phyloP scores from a whole-genome alignment of 2,888 invertebrate species.

The Drosophila paramelanica region DNA sequence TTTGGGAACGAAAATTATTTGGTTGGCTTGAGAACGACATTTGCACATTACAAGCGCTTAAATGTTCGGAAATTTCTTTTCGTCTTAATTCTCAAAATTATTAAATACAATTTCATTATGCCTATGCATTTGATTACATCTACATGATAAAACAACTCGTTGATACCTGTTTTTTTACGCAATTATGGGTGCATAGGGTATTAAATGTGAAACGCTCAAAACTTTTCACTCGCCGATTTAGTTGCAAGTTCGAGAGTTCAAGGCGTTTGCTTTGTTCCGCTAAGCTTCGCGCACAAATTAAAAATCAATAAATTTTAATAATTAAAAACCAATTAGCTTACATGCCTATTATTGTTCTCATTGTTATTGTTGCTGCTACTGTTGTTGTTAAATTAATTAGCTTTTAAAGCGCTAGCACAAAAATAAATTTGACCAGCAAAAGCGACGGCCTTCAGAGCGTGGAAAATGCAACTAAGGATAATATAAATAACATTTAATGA shows the following conservation, averaged over 20 bases:
- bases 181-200: neutral
- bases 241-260: constrained; percentile 52
- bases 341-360: constrained; percentile 38
- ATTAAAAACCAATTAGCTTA: constrained; percentile 67
- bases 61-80: no score
- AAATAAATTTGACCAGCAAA: constrained; percentile 31
- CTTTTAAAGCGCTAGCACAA: constrained; percentile 27
- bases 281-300: constrained; percentile 54
- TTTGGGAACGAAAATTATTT: no score
- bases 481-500: constrained; percentile 48
- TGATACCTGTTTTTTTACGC: neutral
- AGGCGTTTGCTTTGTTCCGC: constrained; percentile 31
- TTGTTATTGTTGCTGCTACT: constrained; percentile 1
- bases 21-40: no score
- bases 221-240: constrained; percentile 19
- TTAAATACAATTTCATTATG: neutral
- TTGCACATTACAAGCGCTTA: no score
- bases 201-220: neutral
- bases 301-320: constrained; percentile 72
- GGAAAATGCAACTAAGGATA: constrained; percentile 49
- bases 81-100: no score
- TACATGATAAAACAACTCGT: neutral
- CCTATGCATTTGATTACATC: neutral
- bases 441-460: constrained; percentile 38
- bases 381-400: constrained; percentile 48